phyloP scores from a whole-genome alignment of 2,888 invertebrate genomes.

The Tinea pellionella region DNA sequence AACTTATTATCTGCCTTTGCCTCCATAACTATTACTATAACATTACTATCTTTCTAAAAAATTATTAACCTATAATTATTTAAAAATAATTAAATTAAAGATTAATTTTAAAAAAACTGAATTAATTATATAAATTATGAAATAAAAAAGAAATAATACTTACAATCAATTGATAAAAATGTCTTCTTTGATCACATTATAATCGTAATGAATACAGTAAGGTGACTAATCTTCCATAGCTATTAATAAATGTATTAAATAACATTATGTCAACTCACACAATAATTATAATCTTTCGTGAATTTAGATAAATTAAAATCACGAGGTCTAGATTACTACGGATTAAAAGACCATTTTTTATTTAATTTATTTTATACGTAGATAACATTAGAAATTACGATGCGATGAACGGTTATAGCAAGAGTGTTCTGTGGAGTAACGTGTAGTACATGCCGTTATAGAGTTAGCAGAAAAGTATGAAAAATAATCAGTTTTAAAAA shows the following conservation, averaged over 20 bases:
- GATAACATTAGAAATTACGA: not conserved
- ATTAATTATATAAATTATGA: too few species aligned
- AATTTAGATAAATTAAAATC: not conserved
- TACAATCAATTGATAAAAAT: not conserved
- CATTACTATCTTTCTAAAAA: not conserved
- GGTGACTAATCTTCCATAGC: not conserved
- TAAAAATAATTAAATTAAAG: too few species aligned
- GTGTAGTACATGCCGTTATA: not conserved
- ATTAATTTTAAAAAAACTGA: too few species aligned
- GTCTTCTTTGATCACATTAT: not conserved
- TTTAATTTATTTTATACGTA: not conserved
- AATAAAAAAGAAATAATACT: not conserved
- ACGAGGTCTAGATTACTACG: not conserved
- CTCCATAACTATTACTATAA: slow-evolving; percentile 21
- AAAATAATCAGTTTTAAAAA: not conserved
- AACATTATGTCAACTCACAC: not conserved
- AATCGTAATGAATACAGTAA: not conserved
- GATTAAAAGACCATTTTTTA: not conserved
- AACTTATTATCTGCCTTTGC: slow-evolving; percentile 46
- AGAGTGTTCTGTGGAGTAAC: not conserved
- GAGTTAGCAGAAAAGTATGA: not conserved
- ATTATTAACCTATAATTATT: too few species aligned
- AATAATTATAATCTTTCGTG: not conserved
- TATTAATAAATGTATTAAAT: not conserved
- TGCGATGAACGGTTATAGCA: not conserved